Conservation (phyloP, 2,888 invertebrate genomes). For the Galeruca laticollis region DNA sequence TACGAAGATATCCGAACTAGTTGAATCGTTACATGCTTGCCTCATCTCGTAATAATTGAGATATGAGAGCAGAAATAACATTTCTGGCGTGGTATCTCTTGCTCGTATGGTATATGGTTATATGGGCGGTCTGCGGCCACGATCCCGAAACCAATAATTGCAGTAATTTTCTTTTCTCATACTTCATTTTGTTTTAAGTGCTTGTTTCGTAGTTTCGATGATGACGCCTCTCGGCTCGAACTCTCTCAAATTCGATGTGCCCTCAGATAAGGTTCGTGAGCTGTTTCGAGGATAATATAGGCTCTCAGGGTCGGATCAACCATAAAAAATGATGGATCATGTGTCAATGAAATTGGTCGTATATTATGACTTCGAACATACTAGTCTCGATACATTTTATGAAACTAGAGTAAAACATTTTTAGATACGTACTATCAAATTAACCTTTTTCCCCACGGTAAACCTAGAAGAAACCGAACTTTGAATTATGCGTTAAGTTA, state of each 20-base stretch:
- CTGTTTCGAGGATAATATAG: slow-evolving; percentile 45
- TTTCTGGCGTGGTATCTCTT: slow-evolving; percentile 52
- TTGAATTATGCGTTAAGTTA: too few species aligned
- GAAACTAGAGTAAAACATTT: background rate
- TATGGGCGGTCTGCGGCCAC: slow-evolving; percentile 65
- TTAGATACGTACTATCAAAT: too few species aligned
- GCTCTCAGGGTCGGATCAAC: slow-evolving; percentile 25
- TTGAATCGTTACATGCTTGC: slow-evolving; percentile 25
- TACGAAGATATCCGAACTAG: slow-evolving; percentile 26
- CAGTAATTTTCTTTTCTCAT: slow-evolving; percentile 65
- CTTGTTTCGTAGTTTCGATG: slow-evolving; percentile 59
- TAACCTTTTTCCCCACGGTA: too few species aligned
- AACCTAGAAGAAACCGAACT: too few species aligned
- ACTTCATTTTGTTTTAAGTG: slow-evolving; percentile 62
- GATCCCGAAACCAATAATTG: slow-evolving; percentile 65
- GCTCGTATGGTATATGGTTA: slow-evolving; percentile 62
- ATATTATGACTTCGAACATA: background rate
- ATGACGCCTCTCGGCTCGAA: slow-evolving; percentile 59
- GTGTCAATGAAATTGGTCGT: slow-evolving; percentile 6
- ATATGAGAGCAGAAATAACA: slow-evolving; percentile 58
- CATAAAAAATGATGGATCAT: background rate
- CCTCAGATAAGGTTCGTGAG: slow-evolving; percentile 55
- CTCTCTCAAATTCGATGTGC: slow-evolving; percentile 51
- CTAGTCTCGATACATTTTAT: background rate
- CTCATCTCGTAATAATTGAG: slow-evolving; percentile 59